Evolutionary conservation across 2,797 vertebrate species (phyloP).

Genomic region (Sebastolobus alascanus): DNA sequence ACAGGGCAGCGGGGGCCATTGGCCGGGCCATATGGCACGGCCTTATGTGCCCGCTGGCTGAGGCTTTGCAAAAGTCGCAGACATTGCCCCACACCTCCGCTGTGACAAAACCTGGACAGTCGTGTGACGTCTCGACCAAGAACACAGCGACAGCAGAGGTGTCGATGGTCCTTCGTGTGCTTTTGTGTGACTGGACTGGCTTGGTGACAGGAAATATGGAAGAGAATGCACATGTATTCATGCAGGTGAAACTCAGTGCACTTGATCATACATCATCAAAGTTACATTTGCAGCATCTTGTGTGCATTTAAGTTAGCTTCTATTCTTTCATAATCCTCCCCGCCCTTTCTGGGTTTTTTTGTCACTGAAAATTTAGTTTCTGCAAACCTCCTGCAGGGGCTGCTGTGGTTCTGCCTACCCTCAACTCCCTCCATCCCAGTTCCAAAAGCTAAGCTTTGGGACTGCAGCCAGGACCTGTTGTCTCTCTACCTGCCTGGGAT

Average conservation of each 20-base stretch:
- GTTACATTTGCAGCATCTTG: conserved; percentile 2
- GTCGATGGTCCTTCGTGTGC: background rate
- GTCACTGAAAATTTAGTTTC: conserved; percentile 40
- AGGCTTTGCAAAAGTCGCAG: conserved; percentile 46
- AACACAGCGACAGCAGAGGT: conserved; percentile 20
- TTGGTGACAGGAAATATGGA: background rate
- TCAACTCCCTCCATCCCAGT: conserved; percentile 34
- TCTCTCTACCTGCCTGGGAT: conserved; percentile 65
- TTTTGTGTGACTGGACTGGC: background rate
- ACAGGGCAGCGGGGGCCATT: conserved; percentile 47
- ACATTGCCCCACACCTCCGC: conserved; percentile 46
- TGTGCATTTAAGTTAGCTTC: background rate
- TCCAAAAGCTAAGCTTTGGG: conserved; percentile 57
- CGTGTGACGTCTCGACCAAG: conserved; percentile 10
- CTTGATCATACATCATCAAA: background rate
- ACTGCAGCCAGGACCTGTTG: conserved; percentile 71
- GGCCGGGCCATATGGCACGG: conserved; percentile 74
- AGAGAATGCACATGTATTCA: background rate
- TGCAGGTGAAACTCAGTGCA: background rate
- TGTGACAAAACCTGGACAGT: conserved; percentile 61
- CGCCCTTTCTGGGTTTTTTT: background rate
- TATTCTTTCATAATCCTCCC: background rate
- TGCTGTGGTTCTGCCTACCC: conserved; percentile 79
- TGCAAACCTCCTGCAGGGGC: conserved; percentile 76
- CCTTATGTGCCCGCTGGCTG: conserved; percentile 76